Percentiles rank a stretch among this genome's conserved stretches.
phyloP scores from a whole-genome alignment of 2,888 invertebrate species.

The Physocephala rufipes region DNA sequence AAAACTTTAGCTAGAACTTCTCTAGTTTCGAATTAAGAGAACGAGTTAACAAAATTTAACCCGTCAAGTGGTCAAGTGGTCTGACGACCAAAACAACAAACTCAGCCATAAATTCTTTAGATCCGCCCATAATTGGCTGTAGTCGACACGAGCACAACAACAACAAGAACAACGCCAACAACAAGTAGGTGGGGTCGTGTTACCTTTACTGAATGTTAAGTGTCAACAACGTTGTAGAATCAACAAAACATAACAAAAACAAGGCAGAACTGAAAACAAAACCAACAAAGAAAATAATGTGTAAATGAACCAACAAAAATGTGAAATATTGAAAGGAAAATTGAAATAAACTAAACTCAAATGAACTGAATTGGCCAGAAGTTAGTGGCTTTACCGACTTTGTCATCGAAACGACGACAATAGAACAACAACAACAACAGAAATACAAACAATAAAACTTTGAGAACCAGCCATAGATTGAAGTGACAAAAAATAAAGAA shows the following conservation, averaged over 20 bases:
- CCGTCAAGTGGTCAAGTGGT: not conserved
- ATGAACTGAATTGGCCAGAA: too few relatives aligned
- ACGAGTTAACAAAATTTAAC: not conserved
- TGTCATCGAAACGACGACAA: conserved; percentile 2
- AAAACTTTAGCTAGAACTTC: conserved; percentile 3
- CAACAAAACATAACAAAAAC: not conserved
- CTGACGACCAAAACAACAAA: not conserved
- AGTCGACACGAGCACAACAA: conserved; percentile 29
- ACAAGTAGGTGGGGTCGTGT: conserved; percentile 13
- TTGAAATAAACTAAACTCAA: too few relatives aligned
- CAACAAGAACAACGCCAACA: conserved; percentile 30
- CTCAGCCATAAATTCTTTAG: conserved; percentile 16
- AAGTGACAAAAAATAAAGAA: conserved; percentile 44
- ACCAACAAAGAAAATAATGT: not conserved
- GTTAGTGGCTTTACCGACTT: too few relatives aligned
- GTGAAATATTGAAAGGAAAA: too few relatives aligned
- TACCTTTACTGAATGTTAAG: conserved; percentile 1
- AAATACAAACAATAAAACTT: conserved; percentile 9
- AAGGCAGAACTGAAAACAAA: not conserved
- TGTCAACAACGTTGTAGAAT: conserved; percentile 6
- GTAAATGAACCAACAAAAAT: too few relatives aligned
- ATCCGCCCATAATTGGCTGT: conserved; percentile 32
- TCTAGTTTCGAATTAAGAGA: not conserved
- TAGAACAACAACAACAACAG: not conserved
- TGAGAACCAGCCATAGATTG: not conserved